phyloP scores from a whole-genome alignment of 2,797 vertebrate genomes.

The Thripadectes ignobilis region DNA sequence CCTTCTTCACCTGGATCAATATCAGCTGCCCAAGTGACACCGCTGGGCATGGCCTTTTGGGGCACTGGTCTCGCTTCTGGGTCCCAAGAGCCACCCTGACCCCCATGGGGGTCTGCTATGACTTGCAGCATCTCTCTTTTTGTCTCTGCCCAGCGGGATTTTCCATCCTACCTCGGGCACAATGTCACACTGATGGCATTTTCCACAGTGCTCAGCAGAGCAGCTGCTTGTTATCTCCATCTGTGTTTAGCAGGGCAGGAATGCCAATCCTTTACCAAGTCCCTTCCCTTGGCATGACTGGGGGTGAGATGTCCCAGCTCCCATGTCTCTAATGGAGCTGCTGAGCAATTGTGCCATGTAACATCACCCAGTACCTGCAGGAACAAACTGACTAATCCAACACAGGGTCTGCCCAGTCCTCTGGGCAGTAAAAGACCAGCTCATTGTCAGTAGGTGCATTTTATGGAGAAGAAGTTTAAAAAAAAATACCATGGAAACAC shows the following conservation, averaged over 20 bases:
- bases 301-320: not conserved
- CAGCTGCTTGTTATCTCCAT: not conserved
- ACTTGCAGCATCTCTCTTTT: not conserved
- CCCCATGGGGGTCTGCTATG: not conserved
- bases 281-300: not conserved
- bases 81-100: not conserved
- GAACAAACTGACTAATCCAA: not conserved
- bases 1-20: not conserved
- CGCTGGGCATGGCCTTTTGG: not conserved
- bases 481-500: not conserved
- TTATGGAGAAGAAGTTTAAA: not conserved
- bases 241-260: not conserved
- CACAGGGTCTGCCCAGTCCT: not conserved
- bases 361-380: fast-evolving
- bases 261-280: not conserved
- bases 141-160: not conserved
- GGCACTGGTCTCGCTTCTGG: not conserved
- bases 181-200: not conserved
- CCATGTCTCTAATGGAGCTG: not conserved
- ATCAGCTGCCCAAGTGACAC: not conserved
- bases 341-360: not conserved
- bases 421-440: not conserved
- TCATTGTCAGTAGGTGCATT: not conserved
- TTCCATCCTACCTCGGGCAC: not conserved
- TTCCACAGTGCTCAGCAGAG: not conserved